Base-by-base conservation (phyloP, 1,140 invertebrate species). In the Acyrthosiphon pisum region DNA sequence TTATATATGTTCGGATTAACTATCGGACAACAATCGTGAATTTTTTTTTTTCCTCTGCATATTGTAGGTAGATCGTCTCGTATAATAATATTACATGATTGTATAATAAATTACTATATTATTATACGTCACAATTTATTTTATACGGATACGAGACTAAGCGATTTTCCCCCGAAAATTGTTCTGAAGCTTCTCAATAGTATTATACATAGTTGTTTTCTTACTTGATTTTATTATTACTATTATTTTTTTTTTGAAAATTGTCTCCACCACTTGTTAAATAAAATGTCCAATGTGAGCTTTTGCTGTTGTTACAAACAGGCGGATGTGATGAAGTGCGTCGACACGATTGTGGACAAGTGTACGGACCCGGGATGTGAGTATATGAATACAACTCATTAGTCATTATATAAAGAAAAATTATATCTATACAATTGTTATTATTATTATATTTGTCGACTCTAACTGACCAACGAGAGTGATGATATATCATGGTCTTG, bases 261-360 rank as follows among this genome's bases (percentile, higher is more conserved):
- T 86, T 41, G 26, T 89, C 8, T 11, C 1, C 50, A 23, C 23
- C 20, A 35, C 20, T 53, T 37, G 20, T 41, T 22, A 90, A 30
- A 44, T 30, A 81, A 35, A 53, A 93, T 93, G 91, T 81, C 91
- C 91, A 86, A 86, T 26, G 26, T 93, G 35, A 53, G 91, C 86
- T 93, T 93, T 93, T 93, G 91, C 91, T 93, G 91, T 93, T 93
- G 91, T 93, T 93, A 93, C 76, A 93, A 93, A 93, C 91, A 93
- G 91, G 91, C 81, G 81, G 91, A 93, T 83, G 81, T 93, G 76
- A 93, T 93, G 91, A 93, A 93, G n/a, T 93, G 91, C 91, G 91
- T 93, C 48, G 91, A 93, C 76, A 93, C 91, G 8, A 93, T 93
- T 50, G 91, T 93, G 76, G 91, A 93, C 91, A 93, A 93, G 48